Conservation (phyloP, 2,113 vertebrate genomes). For the Stomatorhinus ivindoensis region DNA sequence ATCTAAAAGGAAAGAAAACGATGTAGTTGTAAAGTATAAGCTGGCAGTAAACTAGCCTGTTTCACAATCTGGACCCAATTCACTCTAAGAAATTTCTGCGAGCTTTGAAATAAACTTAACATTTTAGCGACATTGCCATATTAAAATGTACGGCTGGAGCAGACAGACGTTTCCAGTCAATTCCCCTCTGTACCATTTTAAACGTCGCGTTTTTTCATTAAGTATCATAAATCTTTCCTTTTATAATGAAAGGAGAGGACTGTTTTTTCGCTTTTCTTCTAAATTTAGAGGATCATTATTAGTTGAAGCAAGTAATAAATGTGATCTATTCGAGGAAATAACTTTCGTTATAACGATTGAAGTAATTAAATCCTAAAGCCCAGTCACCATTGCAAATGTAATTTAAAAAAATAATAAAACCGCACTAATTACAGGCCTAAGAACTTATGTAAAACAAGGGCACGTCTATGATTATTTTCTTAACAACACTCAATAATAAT, state of each 20-base stretch:
- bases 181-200: constrained; percentile 46
- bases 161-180: constrained; percentile 33
- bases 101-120: constrained; percentile 22
- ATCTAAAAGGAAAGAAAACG: background rate
- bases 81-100: constrained; percentile 7
- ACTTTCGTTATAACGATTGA: constrained; percentile 22
- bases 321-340: constrained; percentile 26
- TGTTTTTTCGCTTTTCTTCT: constrained; percentile 28
- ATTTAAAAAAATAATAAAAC: constrained; percentile 30
- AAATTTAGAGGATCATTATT: constrained; percentile 53
- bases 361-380: constrained; percentile 39
- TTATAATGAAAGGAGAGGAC: constrained; percentile 48
- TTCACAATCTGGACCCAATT: constrained; percentile 3
- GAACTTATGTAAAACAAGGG: background rate
- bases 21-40: background rate
- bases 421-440: background rate
- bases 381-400: constrained; percentile 42
- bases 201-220: constrained; percentile 39
- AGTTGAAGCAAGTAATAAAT: constrained; percentile 41
- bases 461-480: background rate
- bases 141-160: constrained; percentile 27
- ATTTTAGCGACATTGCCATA: constrained; percentile 12
- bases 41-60: background rate
- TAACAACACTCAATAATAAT: background rate
- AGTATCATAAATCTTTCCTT: constrained; percentile 51